A percentile compares a stretch with the other conserved stretches of the same genome.
These are phyloP conservation scores for Tupiocoris notatus DNA, from an alignment of 2,888 invertebrate species.

Conservation along the genomic window DNA sequence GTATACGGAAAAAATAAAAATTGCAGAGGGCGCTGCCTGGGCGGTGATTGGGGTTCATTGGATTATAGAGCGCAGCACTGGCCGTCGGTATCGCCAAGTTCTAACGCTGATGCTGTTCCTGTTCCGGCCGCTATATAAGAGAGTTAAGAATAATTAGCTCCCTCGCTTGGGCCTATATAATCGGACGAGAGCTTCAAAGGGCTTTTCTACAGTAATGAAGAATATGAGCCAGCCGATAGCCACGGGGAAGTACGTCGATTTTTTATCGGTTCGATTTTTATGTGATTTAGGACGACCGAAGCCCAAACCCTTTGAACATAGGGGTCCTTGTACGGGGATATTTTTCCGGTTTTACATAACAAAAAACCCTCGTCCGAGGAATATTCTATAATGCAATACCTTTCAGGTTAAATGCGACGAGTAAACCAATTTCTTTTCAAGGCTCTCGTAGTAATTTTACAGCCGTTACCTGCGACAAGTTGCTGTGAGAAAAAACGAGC, in stretches of 20 bases:
- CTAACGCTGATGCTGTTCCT: background rate
- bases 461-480: no score
- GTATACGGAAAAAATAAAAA: conserved; percentile 17
- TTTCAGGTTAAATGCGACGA: no score
- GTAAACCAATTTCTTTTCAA: no score
- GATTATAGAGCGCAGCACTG: conserved; percentile 38
- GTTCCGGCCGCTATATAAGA: conserved; percentile 23
- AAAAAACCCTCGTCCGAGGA: background rate
- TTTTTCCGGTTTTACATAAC: background rate
- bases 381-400: no score
- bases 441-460: no score
- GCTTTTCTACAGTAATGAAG: conserved; percentile 17
- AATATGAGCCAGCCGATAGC: conserved; percentile 10
- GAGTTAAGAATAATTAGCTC: conserved; percentile 41
- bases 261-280: conserved; percentile 31
- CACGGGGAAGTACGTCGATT: background rate
- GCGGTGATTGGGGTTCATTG: conserved; percentile 41
- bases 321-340: conserved; percentile 1
- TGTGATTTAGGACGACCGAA: conserved; percentile 15
- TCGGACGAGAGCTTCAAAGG: conserved; percentile 21
- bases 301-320: conserved; percentile 3
- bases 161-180: conserved; percentile 23
- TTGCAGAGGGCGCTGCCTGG: conserved; percentile 6
- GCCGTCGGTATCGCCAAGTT: conserved; percentile 10
- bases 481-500: no score